phyloP scores from a whole-genome alignment of 2,888 invertebrate species.

The Thumatha senex region DNA sequence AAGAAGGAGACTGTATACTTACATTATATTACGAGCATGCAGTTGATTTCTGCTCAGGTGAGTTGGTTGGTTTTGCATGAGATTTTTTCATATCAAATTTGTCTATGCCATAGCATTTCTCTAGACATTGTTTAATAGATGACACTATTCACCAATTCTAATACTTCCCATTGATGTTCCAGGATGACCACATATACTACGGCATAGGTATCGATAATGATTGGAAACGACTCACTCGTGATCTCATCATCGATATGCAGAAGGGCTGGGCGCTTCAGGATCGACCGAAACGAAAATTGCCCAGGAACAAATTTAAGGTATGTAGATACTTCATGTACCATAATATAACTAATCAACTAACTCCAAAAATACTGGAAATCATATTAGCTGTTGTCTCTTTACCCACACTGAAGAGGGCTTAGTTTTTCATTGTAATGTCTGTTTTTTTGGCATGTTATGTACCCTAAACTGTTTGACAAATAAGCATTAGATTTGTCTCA shows the following conservation, averaged over 20 bases:
- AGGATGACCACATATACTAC: constrained; percentile 92
- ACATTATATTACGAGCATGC: constrained; percentile 91
- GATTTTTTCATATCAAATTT: too few relatives aligned
- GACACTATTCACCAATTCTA: too few relatives aligned
- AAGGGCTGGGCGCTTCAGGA: constrained; percentile 91
- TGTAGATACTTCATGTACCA: too few relatives aligned
- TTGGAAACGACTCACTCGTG: constrained; percentile 93
- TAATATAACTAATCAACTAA: neutral
- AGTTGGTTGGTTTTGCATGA: constrained; percentile 36
- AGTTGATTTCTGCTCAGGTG: constrained; percentile 89
- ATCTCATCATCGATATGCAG: constrained; percentile 94
- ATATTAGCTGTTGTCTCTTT: too few relatives aligned
- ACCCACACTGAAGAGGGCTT: too few relatives aligned
- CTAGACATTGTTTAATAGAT: too few relatives aligned
- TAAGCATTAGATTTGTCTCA: too few relatives aligned
- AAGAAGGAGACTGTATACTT: constrained; percentile 90
- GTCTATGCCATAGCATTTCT: neutral
- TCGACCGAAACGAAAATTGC: constrained; percentile 87
- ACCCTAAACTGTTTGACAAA: too few relatives aligned
- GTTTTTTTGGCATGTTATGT: too few relatives aligned
- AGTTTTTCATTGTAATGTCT: too few relatives aligned
- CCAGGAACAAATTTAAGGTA: constrained; percentile 88
- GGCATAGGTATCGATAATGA: constrained; percentile 88
- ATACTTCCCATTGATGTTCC: too few relatives aligned
- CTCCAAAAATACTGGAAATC: too few relatives aligned